Conservation (phyloP, 2,113 vertebrate genomes). For the Neodon shergylaensis region DNA sequence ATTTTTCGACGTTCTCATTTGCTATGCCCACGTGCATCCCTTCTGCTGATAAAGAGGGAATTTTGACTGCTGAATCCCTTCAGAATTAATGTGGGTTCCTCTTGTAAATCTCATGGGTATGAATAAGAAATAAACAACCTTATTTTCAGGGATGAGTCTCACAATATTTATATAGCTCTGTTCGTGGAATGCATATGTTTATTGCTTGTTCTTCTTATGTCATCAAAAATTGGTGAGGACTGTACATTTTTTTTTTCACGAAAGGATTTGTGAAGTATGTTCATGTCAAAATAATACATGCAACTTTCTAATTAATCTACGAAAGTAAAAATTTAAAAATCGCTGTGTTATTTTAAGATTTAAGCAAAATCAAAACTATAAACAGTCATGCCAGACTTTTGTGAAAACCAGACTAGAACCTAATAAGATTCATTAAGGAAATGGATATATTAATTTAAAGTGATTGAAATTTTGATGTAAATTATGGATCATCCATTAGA, state of each 20-base stretch:
- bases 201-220: neutral
- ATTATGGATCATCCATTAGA: conserved; percentile 71
- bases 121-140: conserved; percentile 66
- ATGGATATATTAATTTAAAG: conserved; percentile 78
- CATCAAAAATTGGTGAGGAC: neutral
- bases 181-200: conserved; percentile 42
- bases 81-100: conserved; percentile 68
- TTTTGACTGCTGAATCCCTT: conserved; percentile 60
- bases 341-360: neutral
- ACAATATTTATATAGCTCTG: conserved; percentile 58
- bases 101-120: conserved; percentile 42
- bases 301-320: conserved; percentile 55
- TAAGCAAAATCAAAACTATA: conserved; percentile 25
- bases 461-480: conserved; percentile 74
- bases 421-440: conserved; percentile 78
- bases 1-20: conserved; percentile 73
- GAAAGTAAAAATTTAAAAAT: conserved; percentile 47
- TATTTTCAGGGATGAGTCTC: conserved; percentile 68
- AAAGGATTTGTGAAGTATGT: neutral
- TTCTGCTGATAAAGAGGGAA: conserved; percentile 69
- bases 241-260: neutral
- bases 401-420: conserved; percentile 40
- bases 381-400: conserved; percentile 48
- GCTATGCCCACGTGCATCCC: conserved; percentile 27
- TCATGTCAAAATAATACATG: conserved; percentile 50